These are phyloP conservation scores for Chaenocephalus aceratus DNA, from an alignment of 2,113 vertebrate species.

Conservation along the genomic window DNA sequence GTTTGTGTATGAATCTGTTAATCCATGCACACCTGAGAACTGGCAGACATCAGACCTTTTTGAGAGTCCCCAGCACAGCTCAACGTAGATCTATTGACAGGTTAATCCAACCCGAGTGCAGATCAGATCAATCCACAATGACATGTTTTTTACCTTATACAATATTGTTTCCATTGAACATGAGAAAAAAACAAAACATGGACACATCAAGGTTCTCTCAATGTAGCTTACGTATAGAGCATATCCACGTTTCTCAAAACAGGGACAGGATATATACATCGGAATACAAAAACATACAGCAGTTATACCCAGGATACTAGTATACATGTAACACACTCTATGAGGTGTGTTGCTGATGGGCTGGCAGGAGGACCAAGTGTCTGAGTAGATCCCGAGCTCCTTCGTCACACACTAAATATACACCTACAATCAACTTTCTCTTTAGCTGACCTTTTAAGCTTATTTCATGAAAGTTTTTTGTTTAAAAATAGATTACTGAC, in stretches of 20 bases:
- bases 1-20: neutral
- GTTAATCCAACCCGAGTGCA: neutral
- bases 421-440: too few species aligned
- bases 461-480: too few species aligned
- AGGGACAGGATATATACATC: too few species aligned
- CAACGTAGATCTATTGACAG: neutral
- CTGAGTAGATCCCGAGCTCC: too few species aligned
- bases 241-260: too few species aligned
- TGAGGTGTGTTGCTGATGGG: neutral
- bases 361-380: too few species aligned
- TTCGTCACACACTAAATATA: too few species aligned
- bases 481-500: too few species aligned
- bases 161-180: neutral
- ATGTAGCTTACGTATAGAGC: too few species aligned
- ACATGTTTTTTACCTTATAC: too few species aligned
- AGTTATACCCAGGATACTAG: neutral
- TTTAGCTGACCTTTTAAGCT: too few species aligned
- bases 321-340: neutral
- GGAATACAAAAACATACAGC: too few species aligned
- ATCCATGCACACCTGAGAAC: neutral
- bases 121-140: neutral
- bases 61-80: neutral
- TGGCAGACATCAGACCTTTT: neutral
- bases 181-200: neutral
- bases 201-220: neutral